Conservation (phyloP, 2,113 vertebrate genomes). For the Tenrec ecaudatus region DNA sequence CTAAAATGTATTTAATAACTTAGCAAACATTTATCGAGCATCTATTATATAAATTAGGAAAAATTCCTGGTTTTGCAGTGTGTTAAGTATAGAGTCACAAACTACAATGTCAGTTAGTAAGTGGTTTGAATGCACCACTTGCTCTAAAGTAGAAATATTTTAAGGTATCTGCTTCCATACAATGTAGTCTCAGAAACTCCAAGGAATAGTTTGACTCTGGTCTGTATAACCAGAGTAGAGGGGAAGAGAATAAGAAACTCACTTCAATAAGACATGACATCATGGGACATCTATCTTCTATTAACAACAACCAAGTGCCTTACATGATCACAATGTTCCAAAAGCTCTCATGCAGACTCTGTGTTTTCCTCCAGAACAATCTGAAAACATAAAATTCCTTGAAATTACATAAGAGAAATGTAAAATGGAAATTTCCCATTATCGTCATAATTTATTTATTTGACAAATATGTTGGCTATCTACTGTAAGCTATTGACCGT, state of each 20-base stretch:
- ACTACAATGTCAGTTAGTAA: too few species aligned
- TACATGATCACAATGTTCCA: not conserved
- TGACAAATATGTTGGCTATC: not conserved
- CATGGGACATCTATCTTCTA: not conserved
- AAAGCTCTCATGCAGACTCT: not conserved
- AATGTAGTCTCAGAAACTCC: too few species aligned
- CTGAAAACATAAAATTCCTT: conserved; percentile 17
- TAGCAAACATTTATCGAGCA: conserved; percentile 16
- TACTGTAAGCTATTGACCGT: not conserved
- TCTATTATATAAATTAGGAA: not conserved
- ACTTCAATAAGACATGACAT: not conserved
- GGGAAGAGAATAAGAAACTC: not conserved
- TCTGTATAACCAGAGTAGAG: not conserved
- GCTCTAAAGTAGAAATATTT: too few species aligned
- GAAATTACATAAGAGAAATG: not conserved
- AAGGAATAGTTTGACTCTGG: too few species aligned
- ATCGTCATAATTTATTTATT: conserved; percentile 6
- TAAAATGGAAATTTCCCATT: conserved; percentile 22
- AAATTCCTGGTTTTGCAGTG: not conserved
- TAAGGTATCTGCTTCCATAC: too few species aligned
- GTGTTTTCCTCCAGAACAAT: not conserved
- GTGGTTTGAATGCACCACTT: too few species aligned
- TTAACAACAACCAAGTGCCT: not conserved
- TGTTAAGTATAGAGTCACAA: too few species aligned
- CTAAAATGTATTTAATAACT: conserved; percentile 19